phyloP scores from a whole-genome alignment of 92 coral and sea anemone species.

The Pocillopora meandrina region DNA sequence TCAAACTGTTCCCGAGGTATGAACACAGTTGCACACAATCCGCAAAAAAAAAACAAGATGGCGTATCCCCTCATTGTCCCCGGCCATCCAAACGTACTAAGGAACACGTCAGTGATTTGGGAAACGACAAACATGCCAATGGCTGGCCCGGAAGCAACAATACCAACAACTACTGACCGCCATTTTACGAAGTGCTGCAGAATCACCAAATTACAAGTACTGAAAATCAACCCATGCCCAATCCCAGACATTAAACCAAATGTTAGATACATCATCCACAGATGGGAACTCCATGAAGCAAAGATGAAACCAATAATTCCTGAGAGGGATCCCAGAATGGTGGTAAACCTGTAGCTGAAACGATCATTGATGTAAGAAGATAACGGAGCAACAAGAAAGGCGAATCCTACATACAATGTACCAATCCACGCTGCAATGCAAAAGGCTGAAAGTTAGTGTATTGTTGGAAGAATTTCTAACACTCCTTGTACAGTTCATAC shows the following conservation, averaged over 20 bases:
- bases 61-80: conserved; percentile 66
- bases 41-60: conserved; percentile 9
- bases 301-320: conserved; percentile 40
- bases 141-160: conserved; percentile 53
- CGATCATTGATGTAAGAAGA: conserved; percentile 11
- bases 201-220: conserved; percentile 34
- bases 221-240: conserved; percentile 35
- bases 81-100: conserved; percentile 53
- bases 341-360: conserved; percentile 43
- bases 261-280: conserved; percentile 57
- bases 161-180: conserved; percentile 62
- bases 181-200: conserved; percentile 61
- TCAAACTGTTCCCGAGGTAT: not conserved
- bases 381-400: conserved; percentile 28
- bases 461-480: not conserved
- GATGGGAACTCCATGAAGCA: conserved; percentile 46
- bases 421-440: conserved; percentile 55
- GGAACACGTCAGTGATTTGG: conserved; percentile 44
- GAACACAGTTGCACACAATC: conserved; percentile 35
- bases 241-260: conserved; percentile 48
- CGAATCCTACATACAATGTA: conserved; percentile 21
- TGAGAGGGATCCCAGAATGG: conserved; percentile 28
- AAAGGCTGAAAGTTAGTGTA: not conserved
- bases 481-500: too few relatives aligned
- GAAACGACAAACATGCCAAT: conserved; percentile 54